These are phyloP conservation scores for Gadopsis marmoratus DNA, from an alignment of 2,797 vertebrate genomes.

Conservation along the genomic window DNA sequence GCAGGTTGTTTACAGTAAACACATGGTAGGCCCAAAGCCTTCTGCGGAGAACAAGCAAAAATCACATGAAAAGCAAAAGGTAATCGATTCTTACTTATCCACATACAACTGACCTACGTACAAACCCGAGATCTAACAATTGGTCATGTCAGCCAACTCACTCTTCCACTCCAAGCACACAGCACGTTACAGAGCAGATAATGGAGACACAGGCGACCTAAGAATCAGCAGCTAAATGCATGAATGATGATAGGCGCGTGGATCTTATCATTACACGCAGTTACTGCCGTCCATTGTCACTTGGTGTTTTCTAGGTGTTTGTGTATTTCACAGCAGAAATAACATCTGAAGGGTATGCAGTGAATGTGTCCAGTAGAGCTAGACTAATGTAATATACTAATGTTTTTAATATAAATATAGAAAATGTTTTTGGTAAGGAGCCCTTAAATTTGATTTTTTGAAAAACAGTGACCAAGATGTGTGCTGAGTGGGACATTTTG, in stretches of 20 bases:
- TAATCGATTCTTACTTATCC: background rate
- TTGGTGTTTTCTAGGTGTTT: constrained; percentile 1
- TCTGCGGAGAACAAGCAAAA: background rate
- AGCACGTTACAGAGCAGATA: background rate
- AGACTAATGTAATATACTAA: background rate
- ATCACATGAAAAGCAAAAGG: background rate
- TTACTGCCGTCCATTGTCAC: constrained; percentile 3
- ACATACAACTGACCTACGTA: constrained; percentile 6
- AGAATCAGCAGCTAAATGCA: constrained; percentile 30
- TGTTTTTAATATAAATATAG: background rate
- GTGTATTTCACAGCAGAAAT: background rate
- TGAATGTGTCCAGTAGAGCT: background rate
- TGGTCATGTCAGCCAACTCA: background rate
- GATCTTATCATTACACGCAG: constrained; percentile 24
- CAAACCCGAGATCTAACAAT: background rate
- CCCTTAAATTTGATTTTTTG: background rate
- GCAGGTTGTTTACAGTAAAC: constrained; percentile 17
- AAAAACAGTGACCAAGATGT: no score
- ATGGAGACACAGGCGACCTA: constrained; percentile 16
- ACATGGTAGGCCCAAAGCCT: background rate
- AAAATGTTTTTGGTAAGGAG: background rate
- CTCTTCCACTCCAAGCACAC: constrained; percentile 7
- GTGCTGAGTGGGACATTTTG: background rate
- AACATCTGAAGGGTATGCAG: background rate
- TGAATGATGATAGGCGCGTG: constrained; percentile 34